Evolutionary conservation across 2,888 invertebrate genomes (phyloP).

Genomic region (Calephelis perditalis): DNA sequence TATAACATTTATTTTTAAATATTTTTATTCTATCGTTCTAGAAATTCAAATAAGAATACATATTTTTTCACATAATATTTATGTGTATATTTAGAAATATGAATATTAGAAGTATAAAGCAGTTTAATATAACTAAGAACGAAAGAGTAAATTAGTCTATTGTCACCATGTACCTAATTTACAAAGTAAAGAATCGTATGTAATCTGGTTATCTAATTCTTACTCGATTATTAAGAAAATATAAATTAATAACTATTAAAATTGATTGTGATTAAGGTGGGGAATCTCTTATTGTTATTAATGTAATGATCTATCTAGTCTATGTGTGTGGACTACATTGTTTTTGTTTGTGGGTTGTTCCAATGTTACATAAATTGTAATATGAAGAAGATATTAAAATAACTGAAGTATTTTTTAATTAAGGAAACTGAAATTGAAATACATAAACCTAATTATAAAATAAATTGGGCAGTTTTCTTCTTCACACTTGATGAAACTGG

Average conservation of each 20-base stretch:
- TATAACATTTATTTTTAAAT: not conserved
- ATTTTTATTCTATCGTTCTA: not conserved
- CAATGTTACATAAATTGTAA: too few relatives aligned
- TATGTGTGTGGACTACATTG: not conserved
- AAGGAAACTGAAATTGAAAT: too few relatives aligned
- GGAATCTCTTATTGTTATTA: constrained; percentile 32
- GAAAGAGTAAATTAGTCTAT: constrained; percentile 31
- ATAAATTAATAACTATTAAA: constrained; percentile 28
- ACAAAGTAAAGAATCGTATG: constrained; percentile 33
- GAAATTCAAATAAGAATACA: constrained; percentile 4
- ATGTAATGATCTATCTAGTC: constrained; percentile 22
- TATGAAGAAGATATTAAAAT: too few relatives aligned
- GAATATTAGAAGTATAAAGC: constrained; percentile 13
- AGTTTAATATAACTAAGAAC: constrained; percentile 26
- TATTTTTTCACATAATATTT: constrained; percentile 16
- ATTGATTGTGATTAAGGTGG: constrained; percentile 32
- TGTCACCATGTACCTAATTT: constrained; percentile 50
- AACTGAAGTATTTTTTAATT: too few relatives aligned
- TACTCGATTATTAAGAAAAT: constrained; percentile 28
- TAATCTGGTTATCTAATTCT: constrained; percentile 30
- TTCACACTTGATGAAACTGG: too few relatives aligned
- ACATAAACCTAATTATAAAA: too few relatives aligned
- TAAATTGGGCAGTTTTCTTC: too few relatives aligned
- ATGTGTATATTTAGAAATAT: constrained; percentile 16
- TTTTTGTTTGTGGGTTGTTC: not conserved